Evolutionary conservation across 2,888 invertebrate genomes (phyloP).

Genomic region (Hoplodrina ambigua): DNA sequence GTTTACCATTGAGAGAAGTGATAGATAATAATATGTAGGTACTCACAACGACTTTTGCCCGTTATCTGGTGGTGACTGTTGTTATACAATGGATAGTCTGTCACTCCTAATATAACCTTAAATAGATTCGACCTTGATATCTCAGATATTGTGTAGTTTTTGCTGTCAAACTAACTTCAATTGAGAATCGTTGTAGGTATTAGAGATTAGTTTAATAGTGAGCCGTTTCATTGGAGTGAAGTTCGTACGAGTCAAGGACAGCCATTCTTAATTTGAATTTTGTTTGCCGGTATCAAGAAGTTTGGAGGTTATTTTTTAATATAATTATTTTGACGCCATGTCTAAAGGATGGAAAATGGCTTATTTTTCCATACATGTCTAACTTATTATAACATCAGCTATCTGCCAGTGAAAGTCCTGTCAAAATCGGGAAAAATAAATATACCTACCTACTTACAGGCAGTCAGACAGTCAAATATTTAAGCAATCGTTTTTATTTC

Average conservation of each 20-base stretch:
- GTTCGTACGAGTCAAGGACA: conserved; percentile 30
- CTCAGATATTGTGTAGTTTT: background rate
- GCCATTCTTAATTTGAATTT: background rate
- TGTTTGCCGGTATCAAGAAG: background rate
- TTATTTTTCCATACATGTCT: no score
- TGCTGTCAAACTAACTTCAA: conserved; percentile 32
- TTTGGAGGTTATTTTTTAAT: background rate
- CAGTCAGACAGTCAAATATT: no score
- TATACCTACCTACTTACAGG: no score
- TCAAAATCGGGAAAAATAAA: no score
- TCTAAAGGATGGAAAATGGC: no score
- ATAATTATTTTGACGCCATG: no score
- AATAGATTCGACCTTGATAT: conserved; percentile 28
- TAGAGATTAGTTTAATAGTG: no score
- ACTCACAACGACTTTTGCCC: background rate
- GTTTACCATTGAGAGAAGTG: no score
- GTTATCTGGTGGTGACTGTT: background rate
- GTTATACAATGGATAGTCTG: background rate
- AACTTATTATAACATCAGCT: no score
- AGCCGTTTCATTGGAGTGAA: conserved; percentile 5
- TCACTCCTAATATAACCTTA: background rate
- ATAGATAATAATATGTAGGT: background rate
- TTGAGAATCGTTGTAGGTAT: background rate
- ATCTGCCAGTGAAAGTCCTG: no score
- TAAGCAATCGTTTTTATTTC: no score